A percentile compares a stretch with the other conserved stretches of the same genome.
phyloP scores from a whole-genome alignment of 2,888 invertebrate genomes.

The Pyrrhia umbra region DNA sequence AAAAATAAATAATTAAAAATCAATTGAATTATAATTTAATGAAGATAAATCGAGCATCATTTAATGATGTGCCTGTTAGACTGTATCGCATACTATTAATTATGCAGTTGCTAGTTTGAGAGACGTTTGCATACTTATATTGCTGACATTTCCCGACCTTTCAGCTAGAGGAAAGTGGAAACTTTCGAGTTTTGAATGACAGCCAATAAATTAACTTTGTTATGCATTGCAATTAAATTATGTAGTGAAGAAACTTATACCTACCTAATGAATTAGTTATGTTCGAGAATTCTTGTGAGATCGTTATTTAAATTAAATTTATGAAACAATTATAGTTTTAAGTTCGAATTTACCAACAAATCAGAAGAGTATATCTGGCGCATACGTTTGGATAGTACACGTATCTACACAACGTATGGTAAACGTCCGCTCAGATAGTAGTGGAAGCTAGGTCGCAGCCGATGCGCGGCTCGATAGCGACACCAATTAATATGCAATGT shows the following conservation, averaged over 20 bases:
- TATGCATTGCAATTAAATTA: slow-evolving; percentile 47
- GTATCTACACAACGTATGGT: slow-evolving; percentile 49
- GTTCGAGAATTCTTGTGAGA: not conserved
- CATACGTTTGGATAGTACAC: slow-evolving; percentile 31
- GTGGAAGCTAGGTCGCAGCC: slow-evolving; percentile 82
- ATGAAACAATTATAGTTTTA: not conserved
- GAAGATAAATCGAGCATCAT: slow-evolving; percentile 53
- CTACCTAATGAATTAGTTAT: not conserved
- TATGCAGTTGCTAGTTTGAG: slow-evolving; percentile 52
- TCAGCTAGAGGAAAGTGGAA: slow-evolving; percentile 39
- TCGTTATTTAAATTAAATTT: no score
- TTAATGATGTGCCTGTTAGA: slow-evolving; percentile 49
- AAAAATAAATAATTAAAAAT: slow-evolving; percentile 18
- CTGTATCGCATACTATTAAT: slow-evolving; percentile 50
- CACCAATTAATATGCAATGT: slow-evolving; percentile 90
- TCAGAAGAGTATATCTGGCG: slow-evolving; percentile 14
- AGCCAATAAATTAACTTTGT: slow-evolving; percentile 46
- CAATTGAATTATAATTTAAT: slow-evolving; percentile 42
- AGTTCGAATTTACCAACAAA: slow-evolving; percentile 1
- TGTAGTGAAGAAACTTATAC: slow-evolving; percentile 17
- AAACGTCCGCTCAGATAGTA: slow-evolving; percentile 59
- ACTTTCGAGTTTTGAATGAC: slow-evolving; percentile 50
- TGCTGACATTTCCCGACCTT: slow-evolving; percentile 54
- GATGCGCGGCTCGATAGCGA: slow-evolving; percentile 86
- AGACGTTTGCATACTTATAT: slow-evolving; percentile 59